A percentile compares a stretch with the other conserved stretches of the same genome.
Evolutionary conservation across 2,888 invertebrate species (phyloP).

Genomic region (Cryptus viduatorius): DNA sequence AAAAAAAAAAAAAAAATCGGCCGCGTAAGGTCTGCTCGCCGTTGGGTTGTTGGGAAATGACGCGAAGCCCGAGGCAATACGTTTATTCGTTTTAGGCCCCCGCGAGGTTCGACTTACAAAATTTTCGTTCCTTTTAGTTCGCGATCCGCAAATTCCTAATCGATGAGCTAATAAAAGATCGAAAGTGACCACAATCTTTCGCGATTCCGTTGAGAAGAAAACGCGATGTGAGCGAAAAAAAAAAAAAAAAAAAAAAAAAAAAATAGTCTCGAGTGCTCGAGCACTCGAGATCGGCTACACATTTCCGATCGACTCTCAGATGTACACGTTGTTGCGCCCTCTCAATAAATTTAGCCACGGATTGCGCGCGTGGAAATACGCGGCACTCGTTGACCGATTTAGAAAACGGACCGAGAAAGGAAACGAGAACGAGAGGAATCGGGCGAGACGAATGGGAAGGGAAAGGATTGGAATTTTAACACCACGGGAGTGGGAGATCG

Average conservation of each 20-base stretch:
- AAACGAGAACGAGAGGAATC: constrained; percentile 42
- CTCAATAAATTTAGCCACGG: constrained; percentile 57
- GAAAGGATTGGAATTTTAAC: background rate
- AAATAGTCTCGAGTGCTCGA: constrained; percentile 11
- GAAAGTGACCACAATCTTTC: constrained; percentile 10
- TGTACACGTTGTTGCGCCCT: background rate
- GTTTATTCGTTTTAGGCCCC: background rate
- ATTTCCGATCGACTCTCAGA: constrained; percentile 42
- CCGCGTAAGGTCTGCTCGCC: background rate
- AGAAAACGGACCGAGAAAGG: constrained; percentile 46
- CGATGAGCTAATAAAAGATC: constrained; percentile 60
- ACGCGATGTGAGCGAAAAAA: background rate
- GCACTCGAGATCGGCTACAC: constrained; percentile 46
- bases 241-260: constrained; percentile 16
- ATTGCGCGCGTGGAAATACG: constrained; percentile 52
- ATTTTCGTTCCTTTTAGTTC: constrained; percentile 5
- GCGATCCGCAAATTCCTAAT: constrained; percentile 61
- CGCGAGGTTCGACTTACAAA: background rate
- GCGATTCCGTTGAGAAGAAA: background rate
- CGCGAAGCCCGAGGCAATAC: background rate
- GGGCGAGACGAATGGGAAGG: constrained; percentile 12
- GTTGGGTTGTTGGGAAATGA: background rate
- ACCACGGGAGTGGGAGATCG: constrained; percentile 42
- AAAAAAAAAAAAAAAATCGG: background rate
- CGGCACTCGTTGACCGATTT: constrained; percentile 55